A percentile compares a stretch with the other conserved stretches of the same genome.
These are phyloP conservation scores for Loxodonta africana DNA, from an alignment of 2,113 vertebrate genomes.

Conservation along the genomic window DNA sequence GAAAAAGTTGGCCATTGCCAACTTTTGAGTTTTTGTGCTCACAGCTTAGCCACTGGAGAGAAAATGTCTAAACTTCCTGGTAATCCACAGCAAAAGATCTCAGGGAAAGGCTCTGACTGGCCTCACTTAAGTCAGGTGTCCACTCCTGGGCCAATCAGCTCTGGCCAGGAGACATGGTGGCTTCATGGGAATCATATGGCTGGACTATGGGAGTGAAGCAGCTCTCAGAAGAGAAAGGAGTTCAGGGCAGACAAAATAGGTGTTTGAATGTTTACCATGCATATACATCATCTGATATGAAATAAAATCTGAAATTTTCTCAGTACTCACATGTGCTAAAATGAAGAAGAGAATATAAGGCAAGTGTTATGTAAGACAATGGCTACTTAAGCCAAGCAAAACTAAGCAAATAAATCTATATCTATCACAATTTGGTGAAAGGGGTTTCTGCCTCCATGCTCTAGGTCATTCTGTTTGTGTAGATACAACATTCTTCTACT, in stretches of 20 bases:
- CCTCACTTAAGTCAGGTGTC: not conserved
- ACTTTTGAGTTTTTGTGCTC: not conserved
- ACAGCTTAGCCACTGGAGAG: not conserved
- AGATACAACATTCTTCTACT: not conserved
- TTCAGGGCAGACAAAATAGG: constrained; percentile 2
- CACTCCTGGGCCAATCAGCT: not conserved
- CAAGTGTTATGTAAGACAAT: not conserved
- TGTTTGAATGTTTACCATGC: not conserved
- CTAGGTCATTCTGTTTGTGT: not conserved
- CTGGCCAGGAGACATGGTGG: not conserved
- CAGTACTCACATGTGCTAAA: not conserved
- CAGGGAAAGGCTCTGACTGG: constrained; percentile 38
- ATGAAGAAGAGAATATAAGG: not conserved
- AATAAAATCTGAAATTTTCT: constrained; percentile 11
- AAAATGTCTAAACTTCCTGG: not conserved
- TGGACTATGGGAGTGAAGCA: not conserved
- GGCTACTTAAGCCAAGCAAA: not conserved
- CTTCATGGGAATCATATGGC: not conserved
- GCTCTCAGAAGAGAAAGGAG: not conserved
- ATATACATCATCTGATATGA: not conserved
- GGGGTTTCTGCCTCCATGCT: not conserved
- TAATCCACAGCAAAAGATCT: not conserved
- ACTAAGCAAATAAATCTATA: not conserved
- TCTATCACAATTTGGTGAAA: not conserved
- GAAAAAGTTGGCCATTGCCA: not conserved